phyloP scores from a whole-genome alignment of 2,113 vertebrate genomes.

The Oryzias woworae region DNA sequence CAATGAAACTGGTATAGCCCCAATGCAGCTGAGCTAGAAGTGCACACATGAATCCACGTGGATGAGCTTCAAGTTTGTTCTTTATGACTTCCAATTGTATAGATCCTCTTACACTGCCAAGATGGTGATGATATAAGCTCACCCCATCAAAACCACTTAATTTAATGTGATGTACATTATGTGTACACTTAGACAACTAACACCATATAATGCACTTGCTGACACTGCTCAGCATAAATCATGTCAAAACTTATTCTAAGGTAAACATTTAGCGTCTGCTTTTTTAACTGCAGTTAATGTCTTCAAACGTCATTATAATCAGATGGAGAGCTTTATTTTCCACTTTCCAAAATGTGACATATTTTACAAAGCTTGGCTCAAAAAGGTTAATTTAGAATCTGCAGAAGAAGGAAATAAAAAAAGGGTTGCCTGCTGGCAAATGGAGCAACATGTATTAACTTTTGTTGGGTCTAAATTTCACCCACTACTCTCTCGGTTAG shows the following conservation, averaged over 20 bases:
- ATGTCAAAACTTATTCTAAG: neutral
- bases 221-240: neutral
- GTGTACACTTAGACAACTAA: slow-evolving; percentile 1
- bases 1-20: slow-evolving; percentile 20
- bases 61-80: neutral
- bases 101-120: neutral
- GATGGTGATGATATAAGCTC: neutral
- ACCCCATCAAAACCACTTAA: slow-evolving; percentile 4
- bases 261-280: slow-evolving; percentile 2
- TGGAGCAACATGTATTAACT: no score
- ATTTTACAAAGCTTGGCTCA: slow-evolving; percentile 1
- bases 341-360: neutral
- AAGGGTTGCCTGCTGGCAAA: neutral
- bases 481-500: no score
- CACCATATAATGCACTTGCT: slow-evolving; percentile 15
- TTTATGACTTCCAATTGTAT: neutral
- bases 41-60: slow-evolving; percentile 14
- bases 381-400: slow-evolving; percentile 6
- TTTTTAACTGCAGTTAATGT: neutral
- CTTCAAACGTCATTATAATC: slow-evolving; percentile 5
- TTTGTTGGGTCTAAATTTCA: no score
- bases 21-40: slow-evolving; percentile 9
- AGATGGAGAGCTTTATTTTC: slow-evolving; percentile 1
- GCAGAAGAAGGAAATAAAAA: neutral
- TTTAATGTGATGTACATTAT: neutral